These are phyloP conservation scores for Hartigia nigra DNA, from an alignment of 2,888 invertebrate genomes.

Conservation along the genomic window DNA sequence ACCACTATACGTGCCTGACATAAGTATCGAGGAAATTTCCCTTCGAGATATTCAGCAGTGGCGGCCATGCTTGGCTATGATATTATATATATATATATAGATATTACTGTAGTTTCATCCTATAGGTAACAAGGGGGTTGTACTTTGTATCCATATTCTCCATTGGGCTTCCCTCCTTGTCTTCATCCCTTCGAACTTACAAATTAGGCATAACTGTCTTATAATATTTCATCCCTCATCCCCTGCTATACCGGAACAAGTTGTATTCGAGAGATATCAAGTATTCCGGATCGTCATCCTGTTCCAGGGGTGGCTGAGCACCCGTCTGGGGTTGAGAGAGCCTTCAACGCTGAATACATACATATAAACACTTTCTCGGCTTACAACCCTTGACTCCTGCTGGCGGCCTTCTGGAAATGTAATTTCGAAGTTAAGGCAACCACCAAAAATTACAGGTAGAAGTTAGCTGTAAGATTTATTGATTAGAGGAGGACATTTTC, in stretches of 20 bases:
- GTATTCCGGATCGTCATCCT: slow-evolving; percentile 3
- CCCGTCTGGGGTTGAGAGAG: neutral
- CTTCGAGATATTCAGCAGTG: neutral
- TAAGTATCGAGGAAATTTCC: neutral
- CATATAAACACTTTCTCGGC: neutral
- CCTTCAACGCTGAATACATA: neutral
- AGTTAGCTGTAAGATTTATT: neutral
- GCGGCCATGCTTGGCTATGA: neutral
- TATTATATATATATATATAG: too few species aligned
- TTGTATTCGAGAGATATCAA: slow-evolving; percentile 2
- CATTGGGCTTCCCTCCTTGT: neutral
- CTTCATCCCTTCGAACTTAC: neutral
- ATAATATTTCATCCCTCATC: neutral
- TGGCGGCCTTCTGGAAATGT: neutral
- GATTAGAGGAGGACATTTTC: neutral
- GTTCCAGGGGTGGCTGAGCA: neutral
- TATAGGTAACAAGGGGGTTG: neutral
- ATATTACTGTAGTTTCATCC: too few species aligned
- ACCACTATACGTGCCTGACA: neutral
- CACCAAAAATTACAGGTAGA: neutral
- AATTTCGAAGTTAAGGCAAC: neutral
- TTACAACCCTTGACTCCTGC: slow-evolving; percentile 1
- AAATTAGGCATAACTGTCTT: neutral
- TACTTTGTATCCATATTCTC: neutral
- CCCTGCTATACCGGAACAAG: neutral